Conservation (phyloP, 2,797 vertebrate species). For the Rhinogobio ventralis region DNA sequence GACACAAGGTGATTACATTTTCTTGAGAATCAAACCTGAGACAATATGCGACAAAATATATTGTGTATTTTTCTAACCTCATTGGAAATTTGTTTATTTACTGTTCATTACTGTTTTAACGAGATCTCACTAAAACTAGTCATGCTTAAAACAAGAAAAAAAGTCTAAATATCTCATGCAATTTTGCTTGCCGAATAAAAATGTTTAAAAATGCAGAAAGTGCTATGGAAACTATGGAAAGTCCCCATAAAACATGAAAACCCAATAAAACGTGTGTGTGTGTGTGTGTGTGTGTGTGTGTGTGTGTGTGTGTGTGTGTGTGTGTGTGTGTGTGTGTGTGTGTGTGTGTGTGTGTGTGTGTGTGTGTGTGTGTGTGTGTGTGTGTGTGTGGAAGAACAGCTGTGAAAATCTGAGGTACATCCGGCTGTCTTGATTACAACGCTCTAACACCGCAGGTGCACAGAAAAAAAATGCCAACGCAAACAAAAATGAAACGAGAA, state of each 20-base stretch:
- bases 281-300: too few species aligned
- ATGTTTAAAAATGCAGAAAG: too few species aligned
- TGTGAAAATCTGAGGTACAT: slow-evolving; percentile 19
- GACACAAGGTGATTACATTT: not conserved
- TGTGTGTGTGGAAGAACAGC: slow-evolving; percentile 2
- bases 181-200: not conserved
- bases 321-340: not conserved
- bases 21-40: not conserved
- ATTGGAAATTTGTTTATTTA: not conserved
- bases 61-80: not conserved
- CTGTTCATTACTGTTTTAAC: not conserved
- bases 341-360: not conserved
- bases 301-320: too few species aligned
- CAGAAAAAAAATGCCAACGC: slow-evolving; percentile 51
- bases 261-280: too few species aligned
- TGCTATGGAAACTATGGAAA: too few species aligned
- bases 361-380: not conserved
- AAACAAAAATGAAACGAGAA: slow-evolving; percentile 65
- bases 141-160: not conserved
- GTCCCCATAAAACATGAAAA: too few species aligned
- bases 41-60: not conserved
- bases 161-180: not conserved
- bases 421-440: slow-evolving; percentile 76
- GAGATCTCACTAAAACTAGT: not conserved
- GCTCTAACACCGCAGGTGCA: slow-evolving; percentile 78